phyloP scores from a whole-genome alignment of 2,888 invertebrate species.

The Ophraella communa region DNA sequence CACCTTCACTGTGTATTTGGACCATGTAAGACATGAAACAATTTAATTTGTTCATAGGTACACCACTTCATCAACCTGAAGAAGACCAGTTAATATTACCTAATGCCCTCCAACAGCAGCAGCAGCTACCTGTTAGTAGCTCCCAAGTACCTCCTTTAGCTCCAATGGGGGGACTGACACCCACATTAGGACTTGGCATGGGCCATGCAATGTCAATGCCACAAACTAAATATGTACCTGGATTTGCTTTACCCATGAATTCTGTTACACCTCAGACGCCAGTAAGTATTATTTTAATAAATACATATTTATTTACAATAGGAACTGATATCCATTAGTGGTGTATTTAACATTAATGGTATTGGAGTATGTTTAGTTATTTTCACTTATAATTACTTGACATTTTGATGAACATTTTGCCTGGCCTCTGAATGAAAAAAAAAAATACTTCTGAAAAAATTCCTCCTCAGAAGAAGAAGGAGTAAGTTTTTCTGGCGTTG shows the following conservation, averaged over 20 bases:
- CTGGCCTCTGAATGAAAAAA: too few relatives aligned
- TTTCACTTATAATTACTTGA: too few relatives aligned
- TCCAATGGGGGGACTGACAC: conserved; percentile 64
- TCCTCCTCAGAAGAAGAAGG: too few relatives aligned
- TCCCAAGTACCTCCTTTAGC: conserved; percentile 67
- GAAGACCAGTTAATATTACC: conserved; percentile 90
- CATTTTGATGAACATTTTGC: too few relatives aligned
- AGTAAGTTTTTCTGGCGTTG: too few relatives aligned
- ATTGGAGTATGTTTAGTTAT: too few relatives aligned
- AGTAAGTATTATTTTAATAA: conserved; percentile 62
- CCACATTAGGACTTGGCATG: conserved; percentile 69
- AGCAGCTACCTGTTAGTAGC: conserved; percentile 58
- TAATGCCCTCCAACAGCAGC: conserved; percentile 80
- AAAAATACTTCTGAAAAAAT: too few relatives aligned
- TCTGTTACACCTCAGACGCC: conserved; percentile 90
- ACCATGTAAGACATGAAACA: too few relatives aligned
- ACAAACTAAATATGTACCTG: conserved; percentile 76
- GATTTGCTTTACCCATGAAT: conserved; percentile 76
- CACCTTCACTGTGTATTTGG: too few relatives aligned
- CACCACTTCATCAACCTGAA: conserved; percentile 88
- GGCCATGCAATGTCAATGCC: conserved; percentile 71
- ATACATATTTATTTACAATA: too few relatives aligned
- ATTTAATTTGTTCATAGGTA: conserved; percentile 59
- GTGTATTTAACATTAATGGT: too few relatives aligned
- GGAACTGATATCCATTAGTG: too few relatives aligned